Evolutionary conservation across 2,888 invertebrate genomes (phyloP).

Genomic region (Endotricha flammealis): DNA sequence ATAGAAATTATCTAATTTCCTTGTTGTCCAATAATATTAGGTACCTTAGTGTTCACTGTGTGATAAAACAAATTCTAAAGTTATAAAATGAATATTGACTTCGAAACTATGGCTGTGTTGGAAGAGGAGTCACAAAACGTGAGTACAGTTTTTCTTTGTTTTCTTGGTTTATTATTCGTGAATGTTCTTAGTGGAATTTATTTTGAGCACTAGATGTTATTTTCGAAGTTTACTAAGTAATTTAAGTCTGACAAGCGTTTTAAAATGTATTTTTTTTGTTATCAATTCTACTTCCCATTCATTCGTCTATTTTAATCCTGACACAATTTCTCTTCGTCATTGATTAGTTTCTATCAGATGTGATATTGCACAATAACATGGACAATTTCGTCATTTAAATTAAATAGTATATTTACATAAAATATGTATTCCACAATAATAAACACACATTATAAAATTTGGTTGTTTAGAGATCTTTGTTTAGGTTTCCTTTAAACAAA

Average conservation of each 20-base stretch:
- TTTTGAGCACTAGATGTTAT: background rate
- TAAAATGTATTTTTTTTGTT: too few species aligned
- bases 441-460: too few species aligned
- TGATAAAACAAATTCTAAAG: constrained; percentile 20
- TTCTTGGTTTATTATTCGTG: constrained; percentile 17
- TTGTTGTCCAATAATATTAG: constrained; percentile 73
- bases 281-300: constrained; percentile 17
- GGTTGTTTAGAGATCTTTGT: too few species aligned
- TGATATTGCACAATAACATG: constrained; percentile 53
- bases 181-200: too few species aligned
- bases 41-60: constrained; percentile 35
- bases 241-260: too few species aligned
- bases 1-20: constrained; percentile 63
- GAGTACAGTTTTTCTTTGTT: constrained; percentile 59
- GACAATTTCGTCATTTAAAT: constrained; percentile 43
- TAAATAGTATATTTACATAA: too few species aligned
- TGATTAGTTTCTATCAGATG: constrained; percentile 26
- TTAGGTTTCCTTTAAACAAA: too few species aligned
- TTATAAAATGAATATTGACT: constrained; percentile 73
- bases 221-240: too few species aligned
- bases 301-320: constrained; percentile 28
- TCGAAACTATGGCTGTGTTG: constrained; percentile 80
- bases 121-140: constrained; percentile 80
- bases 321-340: constrained; percentile 27
- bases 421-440: too few species aligned